Evolutionary conservation across 2,797 vertebrate species (phyloP).

Genomic region (Xenopus petersii): DNA sequence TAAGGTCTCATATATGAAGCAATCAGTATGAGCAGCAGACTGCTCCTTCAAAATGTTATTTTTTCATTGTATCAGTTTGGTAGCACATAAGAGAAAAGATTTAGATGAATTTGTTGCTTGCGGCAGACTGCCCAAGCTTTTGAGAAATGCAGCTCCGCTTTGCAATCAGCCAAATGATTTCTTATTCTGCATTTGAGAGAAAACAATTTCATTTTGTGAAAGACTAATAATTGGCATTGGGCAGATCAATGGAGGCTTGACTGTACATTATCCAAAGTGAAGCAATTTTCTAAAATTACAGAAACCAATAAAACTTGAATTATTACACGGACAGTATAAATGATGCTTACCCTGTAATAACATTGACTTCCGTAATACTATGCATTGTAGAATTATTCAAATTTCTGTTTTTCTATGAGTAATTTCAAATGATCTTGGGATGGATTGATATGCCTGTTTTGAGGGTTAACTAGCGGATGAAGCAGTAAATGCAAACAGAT

Average conservation of each 20-base stretch:
- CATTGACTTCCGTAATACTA: slow-evolving; percentile 16
- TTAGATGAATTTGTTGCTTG: slow-evolving; percentile 17
- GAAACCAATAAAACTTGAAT: slow-evolving; percentile 49
- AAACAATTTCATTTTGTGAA: slow-evolving; percentile 53
- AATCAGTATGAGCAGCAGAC: too few species aligned
- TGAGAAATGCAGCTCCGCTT: slow-evolving; percentile 5
- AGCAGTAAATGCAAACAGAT: too few species aligned
- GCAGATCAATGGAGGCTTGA: slow-evolving; percentile 54
- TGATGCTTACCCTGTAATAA: slow-evolving; percentile 38
- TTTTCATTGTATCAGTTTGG: background rate
- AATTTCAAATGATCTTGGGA: too few species aligned
- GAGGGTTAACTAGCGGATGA: too few species aligned
- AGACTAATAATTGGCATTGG: slow-evolving; percentile 47
- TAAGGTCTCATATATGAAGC: too few species aligned
- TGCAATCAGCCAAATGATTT: slow-evolving; percentile 20
- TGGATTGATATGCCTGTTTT: too few species aligned
- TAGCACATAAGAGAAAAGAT: slow-evolving; percentile 9
- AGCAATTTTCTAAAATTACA: slow-evolving; percentile 60
- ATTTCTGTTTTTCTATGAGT: too few species aligned
- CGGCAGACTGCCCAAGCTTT: slow-evolving; percentile 14
- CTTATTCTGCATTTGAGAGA: slow-evolving; percentile 17
- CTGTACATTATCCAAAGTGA: slow-evolving; percentile 56
- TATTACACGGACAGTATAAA: slow-evolving; percentile 29
- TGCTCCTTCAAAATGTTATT: too few species aligned
- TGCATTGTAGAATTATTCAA: too few species aligned